These are phyloP conservation scores for Caenorhabditis brenneri DNA, from an alignment of 1,140 invertebrate genomes.

Conservation along the genomic window DNA sequence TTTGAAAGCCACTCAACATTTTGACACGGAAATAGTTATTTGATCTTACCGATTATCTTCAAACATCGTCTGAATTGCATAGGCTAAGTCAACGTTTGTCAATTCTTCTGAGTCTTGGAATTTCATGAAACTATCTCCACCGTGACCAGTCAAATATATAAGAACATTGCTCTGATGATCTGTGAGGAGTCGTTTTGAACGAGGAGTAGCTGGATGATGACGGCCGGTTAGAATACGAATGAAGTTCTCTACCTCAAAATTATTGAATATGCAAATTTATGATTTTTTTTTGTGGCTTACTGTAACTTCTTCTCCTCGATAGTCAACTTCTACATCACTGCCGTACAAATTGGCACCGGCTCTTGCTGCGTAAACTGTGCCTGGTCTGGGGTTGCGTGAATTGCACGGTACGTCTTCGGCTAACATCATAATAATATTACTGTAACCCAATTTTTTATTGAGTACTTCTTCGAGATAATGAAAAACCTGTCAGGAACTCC, in stretches of 20 bases:
- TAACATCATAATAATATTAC: conserved; percentile 92
- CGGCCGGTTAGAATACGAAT: conserved; percentile 91
- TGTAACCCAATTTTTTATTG: conserved; percentile 58
- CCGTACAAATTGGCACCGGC: conserved; percentile 39
- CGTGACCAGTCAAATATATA: conserved; percentile 92
- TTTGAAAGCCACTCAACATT: not conserved
- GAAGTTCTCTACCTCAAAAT: conserved; percentile 85
- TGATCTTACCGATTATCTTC: conserved; percentile 83
- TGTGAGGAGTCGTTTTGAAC: conserved; percentile 91
- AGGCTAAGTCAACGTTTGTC: conserved; percentile 95
- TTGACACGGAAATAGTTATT: no score
- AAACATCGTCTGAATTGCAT: conserved; percentile 99
- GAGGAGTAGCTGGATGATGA: conserved; percentile 85
- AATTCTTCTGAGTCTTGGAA: conserved; percentile 99
- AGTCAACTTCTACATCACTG: conserved; percentile 99
- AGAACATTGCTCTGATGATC: conserved; percentile 96
- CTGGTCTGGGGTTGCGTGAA: conserved; percentile 90
- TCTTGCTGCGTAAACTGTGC: conserved; percentile 40
- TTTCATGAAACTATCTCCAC: conserved; percentile 97
- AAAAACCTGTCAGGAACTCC: conserved; percentile 89
- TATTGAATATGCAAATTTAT: not conserved
- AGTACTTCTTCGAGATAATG: not conserved
- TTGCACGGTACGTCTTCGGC: conserved; percentile 99
- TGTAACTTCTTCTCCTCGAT: conserved; percentile 95
- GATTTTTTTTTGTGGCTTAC: conserved; percentile 71